Percentiles rank a stretch among this genome's conserved stretches.
Conservation (phyloP, 2,888 invertebrate genomes). For the Octonoba sinensis region DNA sequence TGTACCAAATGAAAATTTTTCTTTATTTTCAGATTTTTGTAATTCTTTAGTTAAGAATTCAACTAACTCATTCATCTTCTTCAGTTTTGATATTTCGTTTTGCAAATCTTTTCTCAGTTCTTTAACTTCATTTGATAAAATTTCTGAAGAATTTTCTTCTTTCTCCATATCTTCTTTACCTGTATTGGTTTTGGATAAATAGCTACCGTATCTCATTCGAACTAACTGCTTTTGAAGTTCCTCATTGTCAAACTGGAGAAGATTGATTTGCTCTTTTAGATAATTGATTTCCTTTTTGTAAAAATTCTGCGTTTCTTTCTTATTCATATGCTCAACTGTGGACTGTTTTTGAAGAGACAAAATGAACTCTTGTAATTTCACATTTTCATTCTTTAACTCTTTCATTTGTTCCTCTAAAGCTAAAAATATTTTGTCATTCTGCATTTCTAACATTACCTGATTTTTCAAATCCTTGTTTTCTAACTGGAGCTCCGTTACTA, state of each 20-base stretch:
- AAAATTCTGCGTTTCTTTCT: constrained; percentile 6
- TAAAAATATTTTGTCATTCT: constrained; percentile 28
- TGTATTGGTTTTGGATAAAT: not conserved
- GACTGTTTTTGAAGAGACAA: constrained; percentile 31
- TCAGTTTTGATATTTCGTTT: constrained; percentile 16
- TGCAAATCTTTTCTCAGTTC: constrained; percentile 14
- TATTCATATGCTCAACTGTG: constrained; percentile 1
- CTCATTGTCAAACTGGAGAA: constrained; percentile 36
- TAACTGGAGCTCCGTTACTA: constrained; percentile 8
- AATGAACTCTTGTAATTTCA: constrained; percentile 17
- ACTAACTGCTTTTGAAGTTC: constrained; percentile 37
- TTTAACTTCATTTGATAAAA: constrained; percentile 12
- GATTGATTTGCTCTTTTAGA: constrained; percentile 36
- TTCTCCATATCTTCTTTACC: not conserved
- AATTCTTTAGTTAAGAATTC: constrained; percentile 11
- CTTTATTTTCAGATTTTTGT: not conserved
- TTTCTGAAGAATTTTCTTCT: constrained; percentile 11
- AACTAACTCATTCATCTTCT: constrained; percentile 33
- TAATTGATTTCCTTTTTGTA: constrained; percentile 37
- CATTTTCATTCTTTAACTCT: constrained; percentile 35
- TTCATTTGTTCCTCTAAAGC: constrained; percentile 40
- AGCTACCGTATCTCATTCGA: constrained; percentile 24
- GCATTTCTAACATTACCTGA: constrained; percentile 26
- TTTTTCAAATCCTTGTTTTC: constrained; percentile 34
- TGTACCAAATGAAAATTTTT: not conserved